Percentiles rank a stretch among this genome's conserved stretches.
phyloP scores from a whole-genome alignment of 2,888 invertebrate species.

The Drosophila hamatofila region DNA sequence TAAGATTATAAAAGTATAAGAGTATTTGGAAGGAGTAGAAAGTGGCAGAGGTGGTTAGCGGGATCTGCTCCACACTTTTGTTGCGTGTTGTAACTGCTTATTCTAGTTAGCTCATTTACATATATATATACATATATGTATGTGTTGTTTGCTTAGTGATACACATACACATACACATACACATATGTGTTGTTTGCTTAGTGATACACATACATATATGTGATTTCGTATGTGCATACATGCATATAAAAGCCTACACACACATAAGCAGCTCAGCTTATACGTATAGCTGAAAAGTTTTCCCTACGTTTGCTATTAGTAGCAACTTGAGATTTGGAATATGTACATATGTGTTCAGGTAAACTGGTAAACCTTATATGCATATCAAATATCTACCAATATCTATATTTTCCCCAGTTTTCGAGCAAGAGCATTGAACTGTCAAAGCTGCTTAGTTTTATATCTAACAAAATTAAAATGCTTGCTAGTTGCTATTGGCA shows the following conservation, averaged over 20 bases:
- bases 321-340: neutral
- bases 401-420: neutral
- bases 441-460: neutral
- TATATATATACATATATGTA: too few species aligned
- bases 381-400: neutral
- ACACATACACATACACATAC: neutral
- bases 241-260: neutral
- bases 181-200: neutral
- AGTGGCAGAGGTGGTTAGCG: neutral
- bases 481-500: conserved; percentile 29
- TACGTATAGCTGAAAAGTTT: neutral
- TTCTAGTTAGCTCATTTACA: neutral
- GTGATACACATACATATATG: neutral
- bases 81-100: neutral
- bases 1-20: neutral
- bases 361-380: neutral
- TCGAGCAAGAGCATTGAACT: neutral
- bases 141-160: neutral
- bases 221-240: neutral
- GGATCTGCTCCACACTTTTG: neutral
- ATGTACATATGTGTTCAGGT: neutral
- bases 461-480: neutral
- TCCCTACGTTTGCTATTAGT: neutral
- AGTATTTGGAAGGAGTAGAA: neutral
- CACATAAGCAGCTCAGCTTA: neutral